Conservation (phyloP, 1,140 invertebrate species). For the Conopomorpha cramerella region DNA sequence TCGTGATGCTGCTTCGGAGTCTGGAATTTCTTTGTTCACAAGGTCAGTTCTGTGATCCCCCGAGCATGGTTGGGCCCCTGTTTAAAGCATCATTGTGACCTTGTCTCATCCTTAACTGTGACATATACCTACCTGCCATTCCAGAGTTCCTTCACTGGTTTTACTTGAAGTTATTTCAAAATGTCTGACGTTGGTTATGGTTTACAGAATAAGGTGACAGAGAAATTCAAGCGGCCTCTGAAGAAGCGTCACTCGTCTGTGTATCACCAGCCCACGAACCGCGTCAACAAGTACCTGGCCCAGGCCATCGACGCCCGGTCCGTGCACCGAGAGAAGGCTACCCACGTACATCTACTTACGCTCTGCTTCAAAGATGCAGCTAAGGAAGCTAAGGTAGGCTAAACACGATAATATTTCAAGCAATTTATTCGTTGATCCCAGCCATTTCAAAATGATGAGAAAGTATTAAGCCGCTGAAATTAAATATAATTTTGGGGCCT, state of each 20-base stretch:
- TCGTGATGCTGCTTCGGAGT: slow-evolving; percentile 54
- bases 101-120: neutral
- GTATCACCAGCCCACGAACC: slow-evolving; percentile 83
- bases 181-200: no score
- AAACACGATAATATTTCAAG: no score
- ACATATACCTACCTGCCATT: no score
- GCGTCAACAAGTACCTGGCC: slow-evolving; percentile 89
- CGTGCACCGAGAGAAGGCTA: slow-evolving; percentile 86
- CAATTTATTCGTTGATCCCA: no score
- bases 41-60: no score
- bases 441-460: no score
- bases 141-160: no score
- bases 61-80: no score
- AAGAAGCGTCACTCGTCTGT: slow-evolving; percentile 85
- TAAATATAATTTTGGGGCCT: no score
- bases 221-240: slow-evolving; percentile 85
- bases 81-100: no score
- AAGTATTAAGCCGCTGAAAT: no score
- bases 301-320: slow-evolving; percentile 90
- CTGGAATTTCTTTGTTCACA: slow-evolving; percentile 43
- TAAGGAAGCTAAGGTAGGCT: slow-evolving; percentile 81
- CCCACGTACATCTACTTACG: slow-evolving; percentile 83
- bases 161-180: no score
- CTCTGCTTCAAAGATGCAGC: slow-evolving; percentile 82
- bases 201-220: slow-evolving; percentile 79